These are phyloP conservation scores for Pagetopsis macropterus DNA, from an alignment of 2,797 vertebrate genomes.

Conservation along the genomic window DNA sequence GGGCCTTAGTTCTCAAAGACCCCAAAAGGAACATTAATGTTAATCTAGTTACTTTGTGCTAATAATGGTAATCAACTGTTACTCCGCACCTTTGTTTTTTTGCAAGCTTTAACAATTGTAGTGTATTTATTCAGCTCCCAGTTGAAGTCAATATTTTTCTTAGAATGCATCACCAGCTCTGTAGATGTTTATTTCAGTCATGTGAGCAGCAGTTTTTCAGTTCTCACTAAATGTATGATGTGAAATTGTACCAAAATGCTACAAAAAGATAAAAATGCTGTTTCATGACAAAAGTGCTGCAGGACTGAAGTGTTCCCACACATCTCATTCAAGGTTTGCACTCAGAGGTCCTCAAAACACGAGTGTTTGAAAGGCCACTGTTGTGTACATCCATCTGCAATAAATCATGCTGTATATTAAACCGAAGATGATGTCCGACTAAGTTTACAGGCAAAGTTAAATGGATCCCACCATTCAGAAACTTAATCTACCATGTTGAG, in stretches of 20 bases:
- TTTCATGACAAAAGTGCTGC: conserved; percentile 41
- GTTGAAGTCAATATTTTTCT: neutral
- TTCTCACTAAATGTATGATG: conserved; percentile 15
- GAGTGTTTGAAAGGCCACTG: conserved; percentile 56
- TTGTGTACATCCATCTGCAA: conserved; percentile 9
- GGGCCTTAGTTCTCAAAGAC: no score
- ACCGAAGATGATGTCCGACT: neutral
- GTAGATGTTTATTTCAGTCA: conserved; percentile 1
- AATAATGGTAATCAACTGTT: neutral
- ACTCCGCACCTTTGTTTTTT: neutral
- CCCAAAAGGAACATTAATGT: no score
- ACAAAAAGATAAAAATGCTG: conserved; percentile 48
- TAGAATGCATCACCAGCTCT: neutral
- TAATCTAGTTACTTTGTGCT: neutral
- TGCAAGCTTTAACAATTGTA: neutral
- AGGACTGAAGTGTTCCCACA: conserved; percentile 61
- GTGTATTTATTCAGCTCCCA: neutral
- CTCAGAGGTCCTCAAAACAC: conserved; percentile 46
- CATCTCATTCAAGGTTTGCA: conserved; percentile 48
- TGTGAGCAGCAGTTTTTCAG: neutral
- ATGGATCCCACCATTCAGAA: neutral
- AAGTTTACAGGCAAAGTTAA: neutral
- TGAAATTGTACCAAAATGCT: conserved; percentile 26
- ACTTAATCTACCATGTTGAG: neutral
- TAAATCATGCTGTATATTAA: conserved; percentile 8